Base-by-base conservation (phyloP, 2,888 invertebrate species). In the Fragum whitleyi region DNA sequence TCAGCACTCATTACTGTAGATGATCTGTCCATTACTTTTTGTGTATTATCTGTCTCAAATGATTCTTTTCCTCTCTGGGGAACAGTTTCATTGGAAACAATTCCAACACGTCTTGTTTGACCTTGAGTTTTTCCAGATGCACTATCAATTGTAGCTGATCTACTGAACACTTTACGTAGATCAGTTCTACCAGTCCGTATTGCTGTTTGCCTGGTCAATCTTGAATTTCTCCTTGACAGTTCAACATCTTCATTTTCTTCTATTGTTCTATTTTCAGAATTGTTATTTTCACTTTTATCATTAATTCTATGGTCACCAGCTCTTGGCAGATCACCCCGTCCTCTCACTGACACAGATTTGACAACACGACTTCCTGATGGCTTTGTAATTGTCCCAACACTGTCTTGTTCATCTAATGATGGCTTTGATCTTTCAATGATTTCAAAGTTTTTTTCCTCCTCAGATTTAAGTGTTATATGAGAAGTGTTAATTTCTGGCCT, bases 381-480 rank as follows among this genome's bases (percentile, higher is more conserved):
- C 9, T 59, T 21, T 42, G 65, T 55, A 14, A 55, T 55, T 9
- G 29, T n/a, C 3, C 1, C 26, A 29, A 21, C 32, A 53, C 16
- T 29, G 3, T n/a, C 28, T 9, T 2, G n/a, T 9, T 55, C 19
- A 16, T 55, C 70, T 2, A 36, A 9, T 14, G 5, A 21, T 39
- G 70, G 23, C n/a, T 70, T 70, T 1, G 61, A 39, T 51, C 62
- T 47, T 61, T 81, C 83, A 71, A 83, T 79, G 19, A 76, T 69
- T 51, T 69, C n/a, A 59, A 83, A 83, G 47, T 76, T 70, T 68
- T 77, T 78, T 39, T 82, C 82, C 29, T 82, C 83, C 59, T 79
- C 79, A 23, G 67, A 65, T 83, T 83, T 79, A 1, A 78, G 5
- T 42, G 39, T n/a, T 65, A 47, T n/a, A 11, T 32, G 51, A 39